These are phyloP conservation scores for Theropithecus gelada DNA, from an alignment of 2,113 vertebrate species.

Conservation along the genomic window DNA sequence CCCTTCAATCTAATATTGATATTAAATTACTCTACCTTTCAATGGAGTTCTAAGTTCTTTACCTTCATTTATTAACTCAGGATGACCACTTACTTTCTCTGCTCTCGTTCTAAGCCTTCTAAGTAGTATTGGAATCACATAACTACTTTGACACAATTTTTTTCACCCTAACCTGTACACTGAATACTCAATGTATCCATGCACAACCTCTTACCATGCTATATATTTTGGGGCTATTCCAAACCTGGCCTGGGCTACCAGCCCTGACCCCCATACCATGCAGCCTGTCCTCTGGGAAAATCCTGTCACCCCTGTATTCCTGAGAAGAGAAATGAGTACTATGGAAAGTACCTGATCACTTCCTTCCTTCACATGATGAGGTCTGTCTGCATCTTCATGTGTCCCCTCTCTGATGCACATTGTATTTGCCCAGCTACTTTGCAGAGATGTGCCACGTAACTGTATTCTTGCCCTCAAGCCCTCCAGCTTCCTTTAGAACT, in stretches of 20 bases:
- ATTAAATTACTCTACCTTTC: neutral
- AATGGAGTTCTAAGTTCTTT: neutral
- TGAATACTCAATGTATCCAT: rapidly evolving
- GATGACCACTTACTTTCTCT: neutral
- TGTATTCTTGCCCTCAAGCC: rapidly evolving
- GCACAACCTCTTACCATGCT: rapidly evolving
- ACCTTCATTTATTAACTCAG: neutral
- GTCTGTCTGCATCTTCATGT: too few species aligned
- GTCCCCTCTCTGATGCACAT: neutral
- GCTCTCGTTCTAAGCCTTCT: neutral
- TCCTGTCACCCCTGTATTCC: neutral
- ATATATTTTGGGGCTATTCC: neutral
- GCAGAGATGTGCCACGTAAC: rapidly evolving
- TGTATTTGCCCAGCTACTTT: neutral
- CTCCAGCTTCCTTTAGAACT: neutral
- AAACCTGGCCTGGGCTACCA: neutral
- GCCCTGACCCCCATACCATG: neutral
- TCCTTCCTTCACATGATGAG: rapidly evolving
- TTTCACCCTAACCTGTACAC: neutral
- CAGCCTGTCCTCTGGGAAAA: neutral
- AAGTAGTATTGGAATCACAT: neutral
- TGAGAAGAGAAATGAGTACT: neutral
- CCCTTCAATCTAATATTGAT: neutral
- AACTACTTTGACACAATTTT: neutral
- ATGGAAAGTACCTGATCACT: neutral